Percentiles rank a stretch among this genome's conserved stretches.
Conservation (phyloP, 2,113 vertebrate genomes). For the Tamias sibiricus region DNA sequence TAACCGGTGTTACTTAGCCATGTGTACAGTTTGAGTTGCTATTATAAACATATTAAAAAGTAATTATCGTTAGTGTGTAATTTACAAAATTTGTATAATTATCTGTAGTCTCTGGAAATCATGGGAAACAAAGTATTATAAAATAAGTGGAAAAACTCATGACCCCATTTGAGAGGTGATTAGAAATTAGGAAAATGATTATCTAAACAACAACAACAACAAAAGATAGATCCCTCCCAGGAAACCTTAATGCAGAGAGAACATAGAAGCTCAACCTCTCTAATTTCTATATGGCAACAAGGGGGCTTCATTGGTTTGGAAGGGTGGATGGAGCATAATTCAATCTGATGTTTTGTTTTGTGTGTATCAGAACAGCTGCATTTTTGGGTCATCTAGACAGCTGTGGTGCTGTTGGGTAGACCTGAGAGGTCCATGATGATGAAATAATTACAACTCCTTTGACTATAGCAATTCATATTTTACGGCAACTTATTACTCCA, state of each 20-base stretch:
- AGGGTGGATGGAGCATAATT: background rate
- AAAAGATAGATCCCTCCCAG: background rate
- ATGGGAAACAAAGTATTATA: conserved; percentile 20
- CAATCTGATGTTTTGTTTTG: background rate
- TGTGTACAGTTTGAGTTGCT: background rate
- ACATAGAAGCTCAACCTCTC: background rate
- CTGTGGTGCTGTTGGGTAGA: background rate
- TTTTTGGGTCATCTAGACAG: background rate
- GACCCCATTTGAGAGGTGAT: conserved; percentile 27
- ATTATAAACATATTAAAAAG: conserved; percentile 64
- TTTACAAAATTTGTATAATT: conserved; percentile 40
- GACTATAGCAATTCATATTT: conserved; percentile 51
- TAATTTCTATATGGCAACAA: background rate
- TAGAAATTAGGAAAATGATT: conserved; percentile 47
- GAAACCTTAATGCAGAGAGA: background rate
- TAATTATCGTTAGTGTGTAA: conserved; percentile 52
- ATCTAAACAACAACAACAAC: background rate
- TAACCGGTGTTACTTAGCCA: conserved; percentile 17
- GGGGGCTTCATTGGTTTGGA: background rate
- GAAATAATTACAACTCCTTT: conserved; percentile 44
- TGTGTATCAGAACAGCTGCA: background rate
- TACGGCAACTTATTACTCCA: conserved; percentile 68
- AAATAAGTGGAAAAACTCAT: conserved; percentile 47
- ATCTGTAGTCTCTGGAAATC: conserved; percentile 41
- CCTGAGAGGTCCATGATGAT: background rate